Conservation (phyloP, 2,797 vertebrate genomes). For the Hippoglossus hippoglossus region DNA sequence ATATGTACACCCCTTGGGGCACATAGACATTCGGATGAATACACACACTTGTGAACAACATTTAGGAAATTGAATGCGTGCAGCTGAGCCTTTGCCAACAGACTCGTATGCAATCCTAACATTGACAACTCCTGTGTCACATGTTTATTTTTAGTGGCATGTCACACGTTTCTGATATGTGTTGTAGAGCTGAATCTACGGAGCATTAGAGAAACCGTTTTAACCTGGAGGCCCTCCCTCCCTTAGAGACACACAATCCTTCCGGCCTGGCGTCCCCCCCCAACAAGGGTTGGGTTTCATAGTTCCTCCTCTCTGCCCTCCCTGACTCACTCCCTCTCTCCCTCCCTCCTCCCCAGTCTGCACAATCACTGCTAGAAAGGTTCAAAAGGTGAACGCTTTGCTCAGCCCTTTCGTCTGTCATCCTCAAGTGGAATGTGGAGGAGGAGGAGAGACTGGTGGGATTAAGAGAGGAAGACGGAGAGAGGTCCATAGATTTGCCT, state of each 20-base stretch:
- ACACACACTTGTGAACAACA: constrained; percentile 29
- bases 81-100: constrained; percentile 17
- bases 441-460: constrained; percentile 44
- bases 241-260: constrained; percentile 30
- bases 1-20: constrained; percentile 50
- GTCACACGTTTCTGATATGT: not conserved
- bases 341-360: constrained; percentile 21
- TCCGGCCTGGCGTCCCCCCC: constrained; percentile 35
- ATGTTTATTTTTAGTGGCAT: not conserved
- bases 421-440: constrained; percentile 64
- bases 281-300: constrained; percentile 31
- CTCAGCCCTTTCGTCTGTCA: constrained; percentile 50
- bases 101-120: not conserved
- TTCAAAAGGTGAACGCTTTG: constrained; percentile 65
- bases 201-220: not conserved
- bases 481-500: constrained; percentile 39
- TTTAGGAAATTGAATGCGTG: constrained; percentile 33
- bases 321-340: not conserved
- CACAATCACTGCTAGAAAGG: constrained; percentile 44
- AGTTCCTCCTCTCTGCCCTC: constrained; percentile 25
- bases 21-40: constrained; percentile 54
- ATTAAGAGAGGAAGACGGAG: constrained; percentile 27
- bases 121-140: not conserved
- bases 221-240: constrained; percentile 24
- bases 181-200: not conserved